Conservation (phyloP, 2,888 invertebrate species). For the Enchytraeus crypticus region DNA sequence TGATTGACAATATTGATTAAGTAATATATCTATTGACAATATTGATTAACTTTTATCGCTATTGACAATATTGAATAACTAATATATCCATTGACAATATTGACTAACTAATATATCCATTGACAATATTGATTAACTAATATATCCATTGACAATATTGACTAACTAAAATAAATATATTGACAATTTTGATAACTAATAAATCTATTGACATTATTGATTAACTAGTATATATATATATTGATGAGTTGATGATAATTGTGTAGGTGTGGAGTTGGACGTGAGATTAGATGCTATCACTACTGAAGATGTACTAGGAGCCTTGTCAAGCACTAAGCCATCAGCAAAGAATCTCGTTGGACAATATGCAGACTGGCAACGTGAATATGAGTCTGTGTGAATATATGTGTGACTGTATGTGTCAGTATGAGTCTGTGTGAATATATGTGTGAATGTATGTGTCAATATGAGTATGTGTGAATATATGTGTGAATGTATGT, state of each 20-base stretch:
- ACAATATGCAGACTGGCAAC: slow-evolving; percentile 46
- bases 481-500: slow-evolving; percentile 48
- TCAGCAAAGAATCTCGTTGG: slow-evolving; percentile 42
- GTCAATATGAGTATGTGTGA: slow-evolving; percentile 46
- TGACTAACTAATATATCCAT: too few relatives aligned
- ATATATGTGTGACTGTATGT: slow-evolving; percentile 48
- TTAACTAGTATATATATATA: background rate
- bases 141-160: background rate
- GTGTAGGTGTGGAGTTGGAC: slow-evolving; percentile 30
- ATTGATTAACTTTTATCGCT: too few relatives aligned
- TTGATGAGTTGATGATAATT: too few relatives aligned
- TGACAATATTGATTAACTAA: background rate
- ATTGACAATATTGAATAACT: too few relatives aligned
- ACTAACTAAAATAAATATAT: background rate
- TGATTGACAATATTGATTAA: too few relatives aligned
- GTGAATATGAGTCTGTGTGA: slow-evolving; percentile 46
- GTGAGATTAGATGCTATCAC: slow-evolving; percentile 44
- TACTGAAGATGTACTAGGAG: slow-evolving; percentile 43
- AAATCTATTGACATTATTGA: background rate
- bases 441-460: slow-evolving; percentile 48
- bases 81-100: too few relatives aligned
- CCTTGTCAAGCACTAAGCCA: slow-evolving; percentile 46
- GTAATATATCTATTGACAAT: too few relatives aligned
- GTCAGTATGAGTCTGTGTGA: slow-evolving; percentile 46
- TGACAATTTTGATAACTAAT: background rate